These are phyloP conservation scores for Bombylius discolor DNA, from an alignment of 2,888 invertebrate species.

Conservation along the genomic window DNA sequence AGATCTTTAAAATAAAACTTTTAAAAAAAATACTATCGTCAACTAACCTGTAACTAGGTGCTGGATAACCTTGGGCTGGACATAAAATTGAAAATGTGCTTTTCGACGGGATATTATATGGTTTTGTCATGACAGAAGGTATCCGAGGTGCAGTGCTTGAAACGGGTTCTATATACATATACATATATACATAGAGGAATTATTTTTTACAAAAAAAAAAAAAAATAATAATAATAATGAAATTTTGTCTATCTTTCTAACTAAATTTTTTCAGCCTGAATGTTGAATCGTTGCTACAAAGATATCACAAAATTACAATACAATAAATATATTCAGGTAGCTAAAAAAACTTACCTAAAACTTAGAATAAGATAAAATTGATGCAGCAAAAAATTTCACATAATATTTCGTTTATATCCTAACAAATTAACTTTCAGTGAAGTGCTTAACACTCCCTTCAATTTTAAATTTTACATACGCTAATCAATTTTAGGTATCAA, in stretches of 20 bases:
- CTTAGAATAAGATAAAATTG: conserved; percentile 55
- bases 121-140: conserved; percentile 18
- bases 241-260: no score
- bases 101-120: conserved; percentile 8
- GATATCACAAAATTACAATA: no score
- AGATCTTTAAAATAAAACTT: no score
- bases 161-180: conserved; percentile 34
- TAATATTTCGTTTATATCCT: conserved; percentile 32
- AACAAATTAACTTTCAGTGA: conserved; percentile 41
- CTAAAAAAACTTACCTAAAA: conserved; percentile 44
- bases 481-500: no score
- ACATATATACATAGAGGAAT: not conserved
- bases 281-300: not conserved
- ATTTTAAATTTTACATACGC: no score
- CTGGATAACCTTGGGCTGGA: conserved; percentile 56
- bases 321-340: no score
- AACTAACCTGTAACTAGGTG: conserved; percentile 50
- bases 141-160: conserved; percentile 38
- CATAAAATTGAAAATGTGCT: conserved; percentile 38
- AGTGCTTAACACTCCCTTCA: no score
- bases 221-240: no score
- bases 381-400: conserved; percentile 39
- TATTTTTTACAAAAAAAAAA: not conserved
- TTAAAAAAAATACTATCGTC: no score
- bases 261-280: not conserved